These are phyloP conservation scores for Leptinotarsa texana DNA, from an alignment of 1,140 invertebrate genomes.

Conservation along the genomic window DNA sequence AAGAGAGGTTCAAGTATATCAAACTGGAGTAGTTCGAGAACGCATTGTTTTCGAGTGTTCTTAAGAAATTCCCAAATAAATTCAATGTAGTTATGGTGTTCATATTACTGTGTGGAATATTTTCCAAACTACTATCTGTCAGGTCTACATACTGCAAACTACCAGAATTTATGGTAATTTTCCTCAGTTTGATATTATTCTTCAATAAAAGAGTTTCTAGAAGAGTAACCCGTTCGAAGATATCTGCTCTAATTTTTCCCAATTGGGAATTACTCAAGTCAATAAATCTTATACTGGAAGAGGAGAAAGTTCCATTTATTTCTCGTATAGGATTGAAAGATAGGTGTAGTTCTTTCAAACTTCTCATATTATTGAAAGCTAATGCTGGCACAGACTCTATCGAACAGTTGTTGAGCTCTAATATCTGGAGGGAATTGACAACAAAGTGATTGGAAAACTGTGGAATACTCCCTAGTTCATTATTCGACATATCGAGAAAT, in stretches of 20 bases:
- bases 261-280: constrained; percentile 63
- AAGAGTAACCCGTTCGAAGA: constrained; percentile 58
- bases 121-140: constrained; percentile 67
- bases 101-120: constrained; percentile 63
- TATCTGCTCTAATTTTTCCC: constrained; percentile 55
- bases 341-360: constrained; percentile 59
- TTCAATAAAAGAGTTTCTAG: constrained; percentile 60
- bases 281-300: constrained; percentile 59
- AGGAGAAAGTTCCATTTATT: constrained; percentile 57
- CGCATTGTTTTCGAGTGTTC: constrained; percentile 59
- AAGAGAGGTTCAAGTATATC: constrained; percentile 66
- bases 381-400: constrained; percentile 59
- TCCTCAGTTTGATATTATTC: constrained; percentile 60
- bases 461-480: constrained; percentile 49
- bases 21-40: constrained; percentile 66
- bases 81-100: constrained; percentile 62
- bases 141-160: constrained; percentile 65
- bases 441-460: constrained; percentile 36
- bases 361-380: constrained; percentile 59
- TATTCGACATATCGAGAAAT: constrained; percentile 62
- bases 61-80: constrained; percentile 65
- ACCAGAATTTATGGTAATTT: constrained; percentile 57
- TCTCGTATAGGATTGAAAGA: constrained; percentile 59
- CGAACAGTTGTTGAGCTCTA: constrained; percentile 54
- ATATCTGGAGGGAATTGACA: constrained; percentile 36